Percentiles rank a stretch among this genome's conserved stretches.
These are phyloP conservation scores for Aldabrachelys gigantea DNA, from an alignment of 2,113 vertebrate genomes.

Conservation along the genomic window DNA sequence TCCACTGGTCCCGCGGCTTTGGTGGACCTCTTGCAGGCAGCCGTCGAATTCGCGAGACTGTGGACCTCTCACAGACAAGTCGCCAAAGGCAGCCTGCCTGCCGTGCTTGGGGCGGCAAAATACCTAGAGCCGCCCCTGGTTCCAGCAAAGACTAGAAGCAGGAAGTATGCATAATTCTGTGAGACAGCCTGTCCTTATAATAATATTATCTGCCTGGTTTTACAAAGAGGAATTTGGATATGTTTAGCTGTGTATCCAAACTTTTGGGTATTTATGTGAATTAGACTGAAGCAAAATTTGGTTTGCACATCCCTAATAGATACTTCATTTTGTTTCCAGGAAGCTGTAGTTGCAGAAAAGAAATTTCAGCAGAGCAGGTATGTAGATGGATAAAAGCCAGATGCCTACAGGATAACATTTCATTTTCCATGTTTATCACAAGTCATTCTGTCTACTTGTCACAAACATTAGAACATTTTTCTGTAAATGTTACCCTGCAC, in stretches of 20 bases:
- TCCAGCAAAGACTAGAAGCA: neutral
- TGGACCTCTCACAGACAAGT: no score
- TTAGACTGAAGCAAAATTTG: neutral
- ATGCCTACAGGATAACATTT: neutral
- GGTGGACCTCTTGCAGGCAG: no score
- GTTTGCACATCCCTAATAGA: neutral
- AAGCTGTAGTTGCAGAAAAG: neutral
- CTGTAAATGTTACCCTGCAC: neutral
- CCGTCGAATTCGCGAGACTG: no score
- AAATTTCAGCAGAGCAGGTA: neutral
- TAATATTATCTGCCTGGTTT: neutral
- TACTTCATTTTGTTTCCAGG: rapidly evolving
- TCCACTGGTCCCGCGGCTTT: no score
- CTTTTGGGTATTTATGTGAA: neutral
- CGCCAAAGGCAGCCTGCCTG: no score
- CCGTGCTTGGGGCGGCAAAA: no score
- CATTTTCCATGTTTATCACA: neutral
- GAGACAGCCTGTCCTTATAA: neutral
- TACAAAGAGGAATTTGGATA: neutral
- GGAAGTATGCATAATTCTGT: neutral
- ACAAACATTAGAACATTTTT: neutral
- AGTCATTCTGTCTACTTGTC: neutral
- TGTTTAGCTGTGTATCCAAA: neutral
- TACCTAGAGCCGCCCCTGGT: neutral
- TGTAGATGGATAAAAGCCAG: neutral